These are phyloP conservation scores for Morinoia aosen DNA, from an alignment of 2,888 invertebrate genomes.

Conservation along the genomic window DNA sequence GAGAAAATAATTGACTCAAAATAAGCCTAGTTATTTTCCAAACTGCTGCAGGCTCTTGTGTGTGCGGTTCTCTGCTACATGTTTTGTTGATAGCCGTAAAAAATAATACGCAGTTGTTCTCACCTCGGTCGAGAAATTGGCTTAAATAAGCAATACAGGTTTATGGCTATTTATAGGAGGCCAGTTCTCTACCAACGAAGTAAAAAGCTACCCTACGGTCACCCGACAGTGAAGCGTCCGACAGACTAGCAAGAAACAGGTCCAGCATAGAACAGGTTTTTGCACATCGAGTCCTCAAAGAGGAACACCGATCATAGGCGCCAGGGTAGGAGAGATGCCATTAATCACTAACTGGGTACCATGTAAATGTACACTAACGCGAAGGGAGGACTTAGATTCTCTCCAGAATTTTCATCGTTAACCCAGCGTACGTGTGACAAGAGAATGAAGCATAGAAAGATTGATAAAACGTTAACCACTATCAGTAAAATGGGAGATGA, in stretches of 20 bases:
- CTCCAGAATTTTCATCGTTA: neutral
- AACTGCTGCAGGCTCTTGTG: no score
- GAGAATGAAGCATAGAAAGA: neutral
- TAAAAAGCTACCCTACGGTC: neutral
- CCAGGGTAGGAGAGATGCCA: neutral
- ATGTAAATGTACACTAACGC: neutral
- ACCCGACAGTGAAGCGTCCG: neutral
- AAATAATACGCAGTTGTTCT: neutral
- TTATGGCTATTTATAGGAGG: neutral
- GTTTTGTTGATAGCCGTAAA: neutral
- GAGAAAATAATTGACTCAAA: no score
- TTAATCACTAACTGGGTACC: neutral
- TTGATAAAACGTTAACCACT: neutral
- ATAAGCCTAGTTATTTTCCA: no score
- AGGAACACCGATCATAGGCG: neutral
- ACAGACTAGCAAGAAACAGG: neutral
- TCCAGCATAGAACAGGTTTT: neutral
- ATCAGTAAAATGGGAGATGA: no score
- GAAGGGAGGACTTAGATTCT: neutral
- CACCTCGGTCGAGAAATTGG: neutral
- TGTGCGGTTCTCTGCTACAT: no score
- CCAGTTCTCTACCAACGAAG: neutral
- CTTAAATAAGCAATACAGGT: neutral
- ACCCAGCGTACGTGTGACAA: neutral
- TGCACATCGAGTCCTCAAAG: neutral